These are phyloP conservation scores for Lysandra coridon DNA, from an alignment of 2,888 invertebrate genomes.

Conservation along the genomic window DNA sequence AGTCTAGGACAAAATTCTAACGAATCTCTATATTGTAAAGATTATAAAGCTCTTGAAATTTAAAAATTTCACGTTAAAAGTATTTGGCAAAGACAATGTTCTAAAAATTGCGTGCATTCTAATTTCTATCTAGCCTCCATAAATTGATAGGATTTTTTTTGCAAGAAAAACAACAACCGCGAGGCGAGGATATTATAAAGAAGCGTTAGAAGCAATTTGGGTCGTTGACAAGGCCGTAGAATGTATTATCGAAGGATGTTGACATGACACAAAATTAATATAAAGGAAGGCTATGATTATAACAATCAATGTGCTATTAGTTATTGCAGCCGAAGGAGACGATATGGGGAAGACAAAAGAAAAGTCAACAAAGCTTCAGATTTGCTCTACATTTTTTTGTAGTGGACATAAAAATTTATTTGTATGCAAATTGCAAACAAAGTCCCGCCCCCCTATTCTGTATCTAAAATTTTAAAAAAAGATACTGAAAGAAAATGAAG, in stretches of 20 bases:
- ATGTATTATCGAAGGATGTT: constrained; percentile 8
- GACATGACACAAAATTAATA: constrained; percentile 7
- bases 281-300: constrained; percentile 2
- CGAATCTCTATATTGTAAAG: background rate
- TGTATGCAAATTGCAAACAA: no score
- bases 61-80: background rate
- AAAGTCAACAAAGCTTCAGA: background rate
- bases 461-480: no score
- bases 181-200: background rate
- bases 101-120: background rate
- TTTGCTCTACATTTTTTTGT: background rate
- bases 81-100: background rate
- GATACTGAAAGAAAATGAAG: no score
- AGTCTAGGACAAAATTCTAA: background rate
- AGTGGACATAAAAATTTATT: background rate
- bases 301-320: background rate
- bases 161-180: background rate
- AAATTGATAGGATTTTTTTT: background rate
- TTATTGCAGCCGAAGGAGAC: background rate
- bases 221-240: constrained; percentile 7
- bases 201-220: constrained; percentile 6
- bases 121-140: background rate
- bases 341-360: background rate
- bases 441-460: no score
- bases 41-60: background rate